Percentiles rank a stretch among this genome's conserved stretches.
Evolutionary conservation across 2,797 vertebrate genomes (phyloP).

Genomic region (Sciaenops ocellatus): DNA sequence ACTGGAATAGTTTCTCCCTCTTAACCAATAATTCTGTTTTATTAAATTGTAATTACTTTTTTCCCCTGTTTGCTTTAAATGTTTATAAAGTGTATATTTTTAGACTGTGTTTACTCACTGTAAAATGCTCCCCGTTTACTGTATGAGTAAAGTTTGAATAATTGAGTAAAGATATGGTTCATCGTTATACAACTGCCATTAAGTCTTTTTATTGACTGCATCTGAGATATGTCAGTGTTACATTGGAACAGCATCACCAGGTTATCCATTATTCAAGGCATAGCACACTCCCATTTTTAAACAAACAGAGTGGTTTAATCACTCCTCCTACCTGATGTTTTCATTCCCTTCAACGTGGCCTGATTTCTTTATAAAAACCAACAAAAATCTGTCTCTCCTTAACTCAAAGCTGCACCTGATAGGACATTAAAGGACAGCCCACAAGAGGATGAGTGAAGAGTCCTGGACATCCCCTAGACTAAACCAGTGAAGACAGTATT

Average conservation of each 20-base stretch:
- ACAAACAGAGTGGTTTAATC: slow-evolving; percentile 14
- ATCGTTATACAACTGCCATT: neutral
- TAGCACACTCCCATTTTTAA: slow-evolving; percentile 40
- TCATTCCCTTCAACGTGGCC: slow-evolving; percentile 27
- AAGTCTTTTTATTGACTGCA: neutral
- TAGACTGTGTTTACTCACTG: neutral
- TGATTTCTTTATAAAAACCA: slow-evolving; percentile 32
- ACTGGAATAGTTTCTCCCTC: neutral
- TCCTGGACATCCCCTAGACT: slow-evolving; percentile 24
- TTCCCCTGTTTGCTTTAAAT: neutral
- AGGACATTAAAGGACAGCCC: slow-evolving; percentile 47
- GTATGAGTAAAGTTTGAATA: neutral
- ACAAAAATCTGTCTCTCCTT: slow-evolving; percentile 33
- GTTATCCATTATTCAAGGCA: slow-evolving; percentile 79
- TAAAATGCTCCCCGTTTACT: neutral
- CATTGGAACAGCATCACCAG: slow-evolving; percentile 30
- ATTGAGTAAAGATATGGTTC: neutral
- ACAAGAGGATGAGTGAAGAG: slow-evolving; percentile 26
- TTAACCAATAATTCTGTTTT: too few species aligned
- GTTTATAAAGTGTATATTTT: neutral
- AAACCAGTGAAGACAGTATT: neutral
- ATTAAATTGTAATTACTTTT: neutral
- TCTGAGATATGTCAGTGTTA: neutral
- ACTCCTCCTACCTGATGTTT: slow-evolving; percentile 11
- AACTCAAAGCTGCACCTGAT: slow-evolving; percentile 36